These are phyloP conservation scores for Synergus laeviventris DNA, from an alignment of 2,888 invertebrate genomes.

Conservation along the genomic window DNA sequence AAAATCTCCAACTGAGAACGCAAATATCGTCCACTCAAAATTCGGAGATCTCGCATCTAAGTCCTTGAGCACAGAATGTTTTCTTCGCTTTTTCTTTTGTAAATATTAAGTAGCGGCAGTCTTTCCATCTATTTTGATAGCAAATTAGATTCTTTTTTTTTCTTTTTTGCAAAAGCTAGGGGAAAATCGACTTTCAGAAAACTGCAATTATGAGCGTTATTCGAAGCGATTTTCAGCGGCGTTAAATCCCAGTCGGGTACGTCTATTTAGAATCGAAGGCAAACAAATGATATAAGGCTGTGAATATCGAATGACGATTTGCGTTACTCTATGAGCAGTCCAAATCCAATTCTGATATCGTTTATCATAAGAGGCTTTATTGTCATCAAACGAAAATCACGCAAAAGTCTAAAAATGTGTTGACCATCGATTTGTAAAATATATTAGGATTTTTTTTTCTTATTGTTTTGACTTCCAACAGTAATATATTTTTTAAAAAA, in stretches of 20 bases:
- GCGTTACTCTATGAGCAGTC: conserved; percentile 36
- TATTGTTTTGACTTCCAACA: conserved; percentile 45
- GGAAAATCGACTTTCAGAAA: conserved; percentile 7
- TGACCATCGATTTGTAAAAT: conserved; percentile 12
- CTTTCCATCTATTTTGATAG: conserved; percentile 21
- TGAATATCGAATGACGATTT: conserved; percentile 62
- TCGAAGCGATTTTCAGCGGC: conserved; percentile 3
- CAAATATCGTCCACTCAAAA: conserved; percentile 72
- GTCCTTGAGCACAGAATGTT: conserved; percentile 56
- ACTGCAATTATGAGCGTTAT: conserved; percentile 27
- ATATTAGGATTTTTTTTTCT: conserved; percentile 57
- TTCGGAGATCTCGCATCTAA: conserved; percentile 61
- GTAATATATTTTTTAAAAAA: conserved; percentile 16
- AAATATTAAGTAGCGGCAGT: conserved; percentile 26
- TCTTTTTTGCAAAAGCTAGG: conserved; percentile 10
- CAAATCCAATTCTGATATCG: conserved; percentile 36
- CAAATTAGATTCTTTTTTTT: conserved; percentile 7
- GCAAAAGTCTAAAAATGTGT: neutral
- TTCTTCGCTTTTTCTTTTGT: neutral
- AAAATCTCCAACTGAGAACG: conserved; percentile 84
- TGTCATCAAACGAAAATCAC: conserved; percentile 10
- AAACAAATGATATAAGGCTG: conserved; percentile 61
- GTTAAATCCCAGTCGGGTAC: neutral
- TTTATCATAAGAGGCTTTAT: conserved; percentile 32
- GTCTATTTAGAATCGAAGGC: conserved; percentile 2